Conservation (phyloP, 2,888 invertebrate genomes). For the Agapostemon virescens region DNA sequence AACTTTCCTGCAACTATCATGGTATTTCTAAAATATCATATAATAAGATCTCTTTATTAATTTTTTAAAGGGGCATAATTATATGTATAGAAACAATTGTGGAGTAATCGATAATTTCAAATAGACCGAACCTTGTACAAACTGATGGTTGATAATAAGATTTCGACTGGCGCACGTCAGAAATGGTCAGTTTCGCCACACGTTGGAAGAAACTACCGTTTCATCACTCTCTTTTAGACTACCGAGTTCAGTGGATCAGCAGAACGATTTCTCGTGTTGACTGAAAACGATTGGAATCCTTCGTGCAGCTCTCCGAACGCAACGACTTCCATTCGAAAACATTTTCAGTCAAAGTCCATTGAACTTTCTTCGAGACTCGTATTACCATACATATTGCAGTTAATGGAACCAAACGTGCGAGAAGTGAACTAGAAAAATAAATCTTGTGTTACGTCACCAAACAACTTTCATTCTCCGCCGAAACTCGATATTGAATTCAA, state of each 20-base stretch:
- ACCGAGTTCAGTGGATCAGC: neutral
- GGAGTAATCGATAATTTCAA: too few relatives aligned
- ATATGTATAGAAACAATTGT: too few relatives aligned
- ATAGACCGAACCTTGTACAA: too few relatives aligned
- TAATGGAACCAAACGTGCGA: constrained; percentile 29
- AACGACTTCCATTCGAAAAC: constrained; percentile 22
- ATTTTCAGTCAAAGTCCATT: neutral
- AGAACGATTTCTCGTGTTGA: constrained; percentile 33
- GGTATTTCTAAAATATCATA: too few relatives aligned
- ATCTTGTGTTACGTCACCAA: constrained; percentile 16
- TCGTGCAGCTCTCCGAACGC: constrained; percentile 22
- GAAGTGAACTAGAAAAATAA: constrained; percentile 18
- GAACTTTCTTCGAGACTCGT: constrained; percentile 23
- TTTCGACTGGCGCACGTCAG: too few relatives aligned
- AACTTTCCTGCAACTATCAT: too few relatives aligned
- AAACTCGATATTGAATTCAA: constrained; percentile 47
- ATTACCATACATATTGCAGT: constrained; percentile 53
- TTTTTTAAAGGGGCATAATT: too few relatives aligned
- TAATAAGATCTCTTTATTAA: too few relatives aligned
- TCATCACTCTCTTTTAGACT: neutral
- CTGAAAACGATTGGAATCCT: constrained; percentile 8
- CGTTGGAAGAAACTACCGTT: neutral
- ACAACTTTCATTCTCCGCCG: constrained; percentile 16
- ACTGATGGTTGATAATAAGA: too few relatives aligned
- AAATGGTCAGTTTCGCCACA: too few relatives aligned